Conservation (phyloP, 2,113 vertebrate species). For the Pollimyrus isidori region DNA sequence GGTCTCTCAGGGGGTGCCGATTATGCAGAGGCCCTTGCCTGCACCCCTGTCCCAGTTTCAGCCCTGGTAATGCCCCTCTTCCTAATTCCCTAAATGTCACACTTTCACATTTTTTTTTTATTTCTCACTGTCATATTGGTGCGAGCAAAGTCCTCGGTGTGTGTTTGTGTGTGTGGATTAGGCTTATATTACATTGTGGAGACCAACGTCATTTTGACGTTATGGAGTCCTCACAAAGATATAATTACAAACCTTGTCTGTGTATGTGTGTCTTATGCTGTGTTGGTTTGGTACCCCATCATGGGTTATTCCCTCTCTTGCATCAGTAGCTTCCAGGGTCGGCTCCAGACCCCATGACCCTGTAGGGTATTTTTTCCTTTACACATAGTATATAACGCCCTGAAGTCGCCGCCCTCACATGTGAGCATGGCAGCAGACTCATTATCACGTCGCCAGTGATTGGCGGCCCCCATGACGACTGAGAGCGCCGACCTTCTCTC, state of each 20-base stretch:
- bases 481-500: constrained; percentile 72
- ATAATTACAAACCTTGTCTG: too few relatives aligned
- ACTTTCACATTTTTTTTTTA: background rate
- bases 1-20: constrained; percentile 36
- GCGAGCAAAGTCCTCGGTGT: constrained; percentile 35
- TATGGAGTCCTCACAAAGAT: background rate
- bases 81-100: constrained; percentile 22
- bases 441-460: constrained; percentile 75
- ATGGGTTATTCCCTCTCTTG: background rate
- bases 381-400: constrained; percentile 72
- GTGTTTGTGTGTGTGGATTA: constrained; percentile 37
- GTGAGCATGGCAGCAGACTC: constrained; percentile 82
- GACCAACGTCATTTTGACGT: too few relatives aligned
- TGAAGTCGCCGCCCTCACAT: constrained; percentile 72
- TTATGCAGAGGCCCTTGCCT: constrained; percentile 37
- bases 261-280: background rate
- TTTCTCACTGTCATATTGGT: constrained; percentile 12
- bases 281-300: background rate
- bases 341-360: background rate
- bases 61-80: constrained; percentile 23
- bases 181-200: too few relatives aligned
- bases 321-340: background rate
- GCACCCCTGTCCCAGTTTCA: constrained; percentile 37
- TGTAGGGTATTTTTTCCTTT: constrained; percentile 32
- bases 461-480: constrained; percentile 61